phyloP scores from a whole-genome alignment of 2,888 invertebrate species.

The Pyralis farinalis region DNA sequence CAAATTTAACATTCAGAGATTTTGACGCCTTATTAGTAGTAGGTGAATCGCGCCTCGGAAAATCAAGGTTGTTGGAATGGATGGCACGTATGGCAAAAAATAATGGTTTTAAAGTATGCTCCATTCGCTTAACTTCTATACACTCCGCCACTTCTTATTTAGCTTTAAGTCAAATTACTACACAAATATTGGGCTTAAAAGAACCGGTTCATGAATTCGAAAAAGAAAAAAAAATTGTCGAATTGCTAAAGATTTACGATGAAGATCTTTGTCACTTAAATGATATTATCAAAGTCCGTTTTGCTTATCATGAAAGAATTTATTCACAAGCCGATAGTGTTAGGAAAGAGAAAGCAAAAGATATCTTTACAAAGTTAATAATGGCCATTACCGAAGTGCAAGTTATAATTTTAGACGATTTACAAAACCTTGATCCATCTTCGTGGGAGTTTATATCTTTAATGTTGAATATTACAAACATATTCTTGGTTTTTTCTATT shows the following conservation, averaged over 20 bases:
- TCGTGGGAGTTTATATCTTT: slow-evolving; percentile 66
- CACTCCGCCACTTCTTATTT: slow-evolving; percentile 64
- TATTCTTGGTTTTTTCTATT: slow-evolving; percentile 54
- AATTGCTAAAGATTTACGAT: slow-evolving; percentile 44
- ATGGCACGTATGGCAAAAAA: slow-evolving; percentile 56
- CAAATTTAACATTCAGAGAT: slow-evolving; percentile 35
- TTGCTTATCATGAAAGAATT: slow-evolving; percentile 66
- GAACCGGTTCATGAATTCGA: slow-evolving; percentile 55
- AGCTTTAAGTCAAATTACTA: slow-evolving; percentile 64
- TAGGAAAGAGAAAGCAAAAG: slow-evolving; percentile 56
- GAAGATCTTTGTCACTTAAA: slow-evolving; percentile 80
- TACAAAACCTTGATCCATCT: slow-evolving; percentile 67
- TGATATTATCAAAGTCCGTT: slow-evolving; percentile 71
- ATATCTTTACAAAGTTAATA: slow-evolving; percentile 57
- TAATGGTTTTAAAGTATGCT: slow-evolving; percentile 37
- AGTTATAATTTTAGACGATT: slow-evolving; percentile 71
- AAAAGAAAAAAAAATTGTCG: slow-evolving; percentile 64
- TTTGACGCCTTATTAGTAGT: slow-evolving; percentile 79
- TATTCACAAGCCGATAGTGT: slow-evolving; percentile 48
- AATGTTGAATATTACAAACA: slow-evolving; percentile 49
- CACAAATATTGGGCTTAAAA: slow-evolving; percentile 54
- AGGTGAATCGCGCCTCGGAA: slow-evolving; percentile 80
- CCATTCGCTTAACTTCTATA: slow-evolving; percentile 53
- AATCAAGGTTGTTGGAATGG: slow-evolving; percentile 78
- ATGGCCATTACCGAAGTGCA: slow-evolving; percentile 40